Percentiles rank a stretch among this genome's conserved stretches.
These are phyloP conservation scores for Phoenicopterus ruber DNA, from an alignment of 2,113 vertebrate species.

Conservation along the genomic window DNA sequence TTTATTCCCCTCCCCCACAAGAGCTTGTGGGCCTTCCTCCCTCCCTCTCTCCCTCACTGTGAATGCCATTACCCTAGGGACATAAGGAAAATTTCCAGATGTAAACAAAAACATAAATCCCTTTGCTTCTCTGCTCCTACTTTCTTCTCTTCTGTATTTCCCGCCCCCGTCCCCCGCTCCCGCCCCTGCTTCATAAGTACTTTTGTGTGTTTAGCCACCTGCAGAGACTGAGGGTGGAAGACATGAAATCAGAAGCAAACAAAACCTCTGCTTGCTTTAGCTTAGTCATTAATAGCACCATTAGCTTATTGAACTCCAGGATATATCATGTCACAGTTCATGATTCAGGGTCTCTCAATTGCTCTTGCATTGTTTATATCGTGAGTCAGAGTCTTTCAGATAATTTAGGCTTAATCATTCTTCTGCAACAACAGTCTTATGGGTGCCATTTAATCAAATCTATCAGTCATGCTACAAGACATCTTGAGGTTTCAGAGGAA, in stretches of 20 bases:
- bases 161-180: no score
- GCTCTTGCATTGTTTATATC: slow-evolving; percentile 38
- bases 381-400: slow-evolving; percentile 37
- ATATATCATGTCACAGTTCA: slow-evolving; percentile 42
- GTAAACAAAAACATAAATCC: slow-evolving; percentile 47
- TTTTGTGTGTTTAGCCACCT: slow-evolving; percentile 30
- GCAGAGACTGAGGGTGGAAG: slow-evolving; percentile 4
- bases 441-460: slow-evolving; percentile 64
- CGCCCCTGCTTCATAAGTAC: background rate
- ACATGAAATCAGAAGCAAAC: slow-evolving; percentile 27
- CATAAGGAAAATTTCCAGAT: background rate
- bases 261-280: slow-evolving; percentile 27
- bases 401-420: slow-evolving; percentile 66
- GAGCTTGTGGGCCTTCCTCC: background rate
- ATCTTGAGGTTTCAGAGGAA: slow-evolving; percentile 45
- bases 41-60: background rate
- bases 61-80: slow-evolving; percentile 21
- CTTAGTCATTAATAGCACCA: slow-evolving; percentile 56
- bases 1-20: background rate
- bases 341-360: slow-evolving; percentile 26
- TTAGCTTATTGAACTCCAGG: slow-evolving; percentile 50
- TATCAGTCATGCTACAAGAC: slow-evolving; percentile 52
- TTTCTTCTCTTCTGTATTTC: background rate
- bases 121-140: background rate
- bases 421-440: slow-evolving; percentile 51